A percentile compares a stretch with the other conserved stretches of the same genome.
These are phyloP conservation scores for Aurelia aurita DNA, from an alignment of 30 jellyfish, hydroid and myxozoan species.

Conservation along the genomic window DNA sequence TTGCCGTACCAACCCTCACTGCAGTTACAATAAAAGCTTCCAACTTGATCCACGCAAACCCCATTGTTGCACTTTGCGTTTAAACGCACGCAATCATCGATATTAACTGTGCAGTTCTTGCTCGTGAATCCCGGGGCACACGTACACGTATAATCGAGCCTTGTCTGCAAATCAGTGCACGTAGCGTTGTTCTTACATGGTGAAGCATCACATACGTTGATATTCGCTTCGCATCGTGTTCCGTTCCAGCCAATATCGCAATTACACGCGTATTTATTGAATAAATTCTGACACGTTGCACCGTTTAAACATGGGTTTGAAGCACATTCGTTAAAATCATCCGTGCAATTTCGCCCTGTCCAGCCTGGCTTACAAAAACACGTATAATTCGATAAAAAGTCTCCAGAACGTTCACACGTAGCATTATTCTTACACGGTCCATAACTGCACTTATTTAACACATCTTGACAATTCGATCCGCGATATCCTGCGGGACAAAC, in stretches of 20 bases:
- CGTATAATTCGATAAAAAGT: slow-evolving; percentile 59
- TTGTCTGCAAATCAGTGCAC: slow-evolving; percentile 69
- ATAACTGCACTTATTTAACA: slow-evolving; percentile 59
- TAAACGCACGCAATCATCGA: slow-evolving; percentile 68
- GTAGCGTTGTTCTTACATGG: slow-evolving; percentile 85
- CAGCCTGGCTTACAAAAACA: slow-evolving; percentile 86
- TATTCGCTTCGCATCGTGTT: slow-evolving; percentile 59
- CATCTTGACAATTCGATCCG: slow-evolving; percentile 69
- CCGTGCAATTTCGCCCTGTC: slow-evolving; percentile 87
- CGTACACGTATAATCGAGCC: slow-evolving; percentile 72
- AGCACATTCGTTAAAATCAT: slow-evolving; percentile 71
- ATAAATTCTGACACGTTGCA: slow-evolving; percentile 66
- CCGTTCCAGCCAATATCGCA: slow-evolving; percentile 90
- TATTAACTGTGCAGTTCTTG: slow-evolving; percentile 63
- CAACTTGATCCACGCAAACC: slow-evolving; percentile 75
- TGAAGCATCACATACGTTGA: slow-evolving; percentile 62
- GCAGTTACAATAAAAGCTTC: slow-evolving; percentile 81
- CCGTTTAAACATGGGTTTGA: slow-evolving; percentile 77
- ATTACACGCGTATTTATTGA: slow-evolving; percentile 66
- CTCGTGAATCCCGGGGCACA: slow-evolving; percentile 83
- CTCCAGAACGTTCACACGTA: slow-evolving; percentile 78
- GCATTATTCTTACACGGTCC: slow-evolving; percentile 83
- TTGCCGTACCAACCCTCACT: slow-evolving; percentile 73
- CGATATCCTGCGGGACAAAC: slow-evolving; percentile 81
- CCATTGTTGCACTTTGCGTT: slow-evolving; percentile 86